A percentile compares a stretch with the other conserved stretches of the same genome.
phyloP scores from a whole-genome alignment of 2,113 vertebrate genomes.

The Pelodiscus sinensis region DNA sequence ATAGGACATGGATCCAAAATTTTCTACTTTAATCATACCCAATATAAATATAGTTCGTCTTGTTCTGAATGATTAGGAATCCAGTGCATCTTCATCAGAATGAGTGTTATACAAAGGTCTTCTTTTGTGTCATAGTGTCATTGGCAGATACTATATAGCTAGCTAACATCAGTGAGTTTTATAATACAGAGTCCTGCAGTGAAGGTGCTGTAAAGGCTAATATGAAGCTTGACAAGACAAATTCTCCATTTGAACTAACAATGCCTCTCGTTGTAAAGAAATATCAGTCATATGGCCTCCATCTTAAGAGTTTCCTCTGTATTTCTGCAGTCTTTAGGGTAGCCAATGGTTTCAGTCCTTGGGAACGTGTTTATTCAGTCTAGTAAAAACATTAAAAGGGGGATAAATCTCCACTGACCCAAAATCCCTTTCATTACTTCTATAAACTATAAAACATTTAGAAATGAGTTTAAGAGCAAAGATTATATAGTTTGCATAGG shows the following conservation, averaged over 20 bases:
- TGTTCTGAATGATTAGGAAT: neutral
- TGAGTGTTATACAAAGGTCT: neutral
- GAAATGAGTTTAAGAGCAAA: conserved; percentile 60
- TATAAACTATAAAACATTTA: conserved; percentile 62
- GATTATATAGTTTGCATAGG: conserved; percentile 39
- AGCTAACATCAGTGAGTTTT: neutral
- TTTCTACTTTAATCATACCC: neutral
- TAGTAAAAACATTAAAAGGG: conserved; percentile 80
- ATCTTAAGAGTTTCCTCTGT: conserved; percentile 6
- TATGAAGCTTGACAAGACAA: conserved; percentile 35
- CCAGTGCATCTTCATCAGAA: neutral
- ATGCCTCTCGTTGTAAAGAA: conserved; percentile 52
- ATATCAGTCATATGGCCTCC: conserved; percentile 59
- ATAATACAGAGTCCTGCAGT: neutral
- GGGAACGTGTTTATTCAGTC: conserved; percentile 82
- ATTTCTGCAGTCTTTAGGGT: conserved; percentile 53
- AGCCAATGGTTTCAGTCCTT: conserved; percentile 47
- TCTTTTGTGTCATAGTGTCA: conserved; percentile 27
- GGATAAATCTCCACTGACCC: conserved; percentile 71
- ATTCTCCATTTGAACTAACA: conserved; percentile 54
- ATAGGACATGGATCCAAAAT: neutral
- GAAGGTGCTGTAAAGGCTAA: conserved; percentile 51
- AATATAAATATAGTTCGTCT: neutral
- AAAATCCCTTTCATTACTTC: conserved; percentile 64
- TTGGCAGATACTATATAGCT: neutral